A percentile compares a stretch with the other conserved stretches of the same genome.
Evolutionary conservation across 2,797 vertebrate species (phyloP).

Genomic region (Vipera latastei): DNA sequence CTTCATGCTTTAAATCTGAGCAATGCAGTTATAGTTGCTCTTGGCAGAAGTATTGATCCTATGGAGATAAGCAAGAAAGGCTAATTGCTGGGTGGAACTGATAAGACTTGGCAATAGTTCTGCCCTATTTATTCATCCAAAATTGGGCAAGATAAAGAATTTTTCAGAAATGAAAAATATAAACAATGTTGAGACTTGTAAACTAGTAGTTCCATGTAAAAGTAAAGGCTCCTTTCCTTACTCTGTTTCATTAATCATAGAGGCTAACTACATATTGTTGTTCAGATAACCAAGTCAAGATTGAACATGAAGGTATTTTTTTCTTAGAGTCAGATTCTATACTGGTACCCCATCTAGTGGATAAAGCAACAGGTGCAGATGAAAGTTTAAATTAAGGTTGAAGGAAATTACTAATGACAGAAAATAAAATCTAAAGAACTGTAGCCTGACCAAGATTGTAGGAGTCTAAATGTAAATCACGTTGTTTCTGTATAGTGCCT

Average conservation of each 20-base stretch:
- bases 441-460: not conserved
- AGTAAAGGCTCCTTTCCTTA: not conserved
- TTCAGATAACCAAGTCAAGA: not conserved
- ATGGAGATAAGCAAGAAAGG: not conserved
- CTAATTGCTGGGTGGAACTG: not conserved
- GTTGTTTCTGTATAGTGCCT: not conserved
- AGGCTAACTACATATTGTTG: not conserved
- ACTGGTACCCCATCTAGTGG: slow-evolving; percentile 21
- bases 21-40: not conserved
- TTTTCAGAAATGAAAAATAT: not conserved
- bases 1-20: not conserved
- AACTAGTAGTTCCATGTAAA: not conserved
- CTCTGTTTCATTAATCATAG: not conserved
- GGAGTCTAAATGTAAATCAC: not conserved
- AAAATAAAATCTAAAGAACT: not conserved
- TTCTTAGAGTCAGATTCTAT: not conserved
- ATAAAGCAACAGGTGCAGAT: not conserved
- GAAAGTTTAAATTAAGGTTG: not conserved
- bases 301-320: not conserved
- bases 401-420: not conserved
- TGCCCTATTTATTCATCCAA: not conserved
- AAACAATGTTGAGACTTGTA: not conserved
- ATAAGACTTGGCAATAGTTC: not conserved
- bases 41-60: not conserved
- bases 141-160: not conserved